Percentiles rank a stretch among this genome's conserved stretches.
These are phyloP conservation scores for Theonella swinhoei DNA, from an alignment of 37 sponge, comb jelly and placozoan genomes.

Conservation along the genomic window DNA sequence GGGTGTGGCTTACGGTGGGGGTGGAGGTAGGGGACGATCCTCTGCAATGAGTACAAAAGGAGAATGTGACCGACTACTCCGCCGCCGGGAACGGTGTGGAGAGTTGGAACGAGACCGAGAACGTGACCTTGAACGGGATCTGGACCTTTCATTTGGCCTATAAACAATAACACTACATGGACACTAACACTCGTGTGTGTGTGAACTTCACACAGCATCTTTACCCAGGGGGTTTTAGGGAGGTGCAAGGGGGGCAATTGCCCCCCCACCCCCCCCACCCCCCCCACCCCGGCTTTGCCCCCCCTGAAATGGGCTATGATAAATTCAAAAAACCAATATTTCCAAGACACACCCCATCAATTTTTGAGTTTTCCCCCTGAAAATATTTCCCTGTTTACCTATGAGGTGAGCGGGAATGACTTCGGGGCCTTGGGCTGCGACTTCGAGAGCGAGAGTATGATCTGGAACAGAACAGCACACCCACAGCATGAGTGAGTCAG, in stretches of 20 bases:
- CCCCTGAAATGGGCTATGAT: too few relatives aligned
- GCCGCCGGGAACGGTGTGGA: slow-evolving; percentile 44
- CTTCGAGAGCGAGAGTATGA: slow-evolving; percentile 55
- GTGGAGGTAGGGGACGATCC: slow-evolving; percentile 2
- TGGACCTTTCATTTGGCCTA: not conserved
- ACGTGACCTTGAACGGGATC: slow-evolving; percentile 47
- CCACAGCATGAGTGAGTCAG: too few relatives aligned
- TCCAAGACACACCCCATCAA: not conserved
- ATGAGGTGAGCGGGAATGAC: slow-evolving; percentile 18
- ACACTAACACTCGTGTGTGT: too few relatives aligned
- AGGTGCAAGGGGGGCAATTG: too few relatives aligned
- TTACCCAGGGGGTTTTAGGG: not conserved
- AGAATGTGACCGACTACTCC: slow-evolving; percentile 48
- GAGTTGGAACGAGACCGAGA: slow-evolving; percentile 63
- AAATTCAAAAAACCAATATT: too few relatives aligned
- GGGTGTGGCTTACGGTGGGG: not conserved
- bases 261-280: slow-evolving; percentile 32
- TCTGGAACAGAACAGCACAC: slow-evolving; percentile 2
- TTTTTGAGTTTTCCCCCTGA: too few relatives aligned
- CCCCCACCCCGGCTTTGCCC: slow-evolving; percentile 13
- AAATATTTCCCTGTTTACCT: too few relatives aligned
- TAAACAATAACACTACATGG: not conserved
- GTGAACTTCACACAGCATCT: not conserved
- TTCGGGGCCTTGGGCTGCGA: slow-evolving; percentile 26
- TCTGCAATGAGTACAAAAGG: slow-evolving; percentile 61